Evolutionary conservation across 2,113 vertebrate genomes (phyloP).

Genomic region (Ahaetulla prasina): DNA sequence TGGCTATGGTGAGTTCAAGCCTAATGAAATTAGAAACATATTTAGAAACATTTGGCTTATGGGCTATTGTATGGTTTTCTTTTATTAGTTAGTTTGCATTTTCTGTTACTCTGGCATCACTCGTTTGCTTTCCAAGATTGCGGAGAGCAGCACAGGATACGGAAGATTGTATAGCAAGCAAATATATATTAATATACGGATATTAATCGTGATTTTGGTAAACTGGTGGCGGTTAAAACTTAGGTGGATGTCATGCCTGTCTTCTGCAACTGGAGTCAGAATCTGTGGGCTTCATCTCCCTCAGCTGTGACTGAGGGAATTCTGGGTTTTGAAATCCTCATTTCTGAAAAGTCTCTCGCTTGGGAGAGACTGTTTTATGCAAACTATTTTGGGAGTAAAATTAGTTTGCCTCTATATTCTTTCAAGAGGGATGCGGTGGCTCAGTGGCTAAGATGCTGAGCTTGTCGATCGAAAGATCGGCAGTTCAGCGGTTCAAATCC

Average conservation of each 20-base stretch:
- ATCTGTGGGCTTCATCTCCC: not conserved
- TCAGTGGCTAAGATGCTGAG: no score
- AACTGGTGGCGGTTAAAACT: conserved; percentile 1
- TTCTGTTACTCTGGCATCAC: not conserved
- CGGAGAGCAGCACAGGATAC: not conserved
- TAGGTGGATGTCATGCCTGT: not conserved
- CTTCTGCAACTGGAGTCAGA: not conserved
- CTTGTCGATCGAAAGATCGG: no score
- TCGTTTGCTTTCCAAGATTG: not conserved
- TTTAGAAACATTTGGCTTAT: not conserved
- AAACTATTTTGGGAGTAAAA: not conserved
- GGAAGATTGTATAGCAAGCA: not conserved
- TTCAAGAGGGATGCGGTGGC: no score
- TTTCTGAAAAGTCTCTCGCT: not conserved
- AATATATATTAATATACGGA: not conserved
- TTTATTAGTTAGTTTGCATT: conserved; percentile 8
- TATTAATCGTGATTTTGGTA: not conserved
- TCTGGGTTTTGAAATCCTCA: not conserved
- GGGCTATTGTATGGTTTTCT: not conserved
- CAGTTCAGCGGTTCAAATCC: no score
- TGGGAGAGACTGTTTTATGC: not conserved
- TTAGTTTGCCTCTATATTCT: not conserved
- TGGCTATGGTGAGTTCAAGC: not conserved
- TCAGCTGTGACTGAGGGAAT: not conserved
- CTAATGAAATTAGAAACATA: not conserved